A percentile compares a stretch with the other conserved stretches of the same genome.
Conservation (phyloP, 2,113 vertebrate species). For the Platanista minor region DNA sequence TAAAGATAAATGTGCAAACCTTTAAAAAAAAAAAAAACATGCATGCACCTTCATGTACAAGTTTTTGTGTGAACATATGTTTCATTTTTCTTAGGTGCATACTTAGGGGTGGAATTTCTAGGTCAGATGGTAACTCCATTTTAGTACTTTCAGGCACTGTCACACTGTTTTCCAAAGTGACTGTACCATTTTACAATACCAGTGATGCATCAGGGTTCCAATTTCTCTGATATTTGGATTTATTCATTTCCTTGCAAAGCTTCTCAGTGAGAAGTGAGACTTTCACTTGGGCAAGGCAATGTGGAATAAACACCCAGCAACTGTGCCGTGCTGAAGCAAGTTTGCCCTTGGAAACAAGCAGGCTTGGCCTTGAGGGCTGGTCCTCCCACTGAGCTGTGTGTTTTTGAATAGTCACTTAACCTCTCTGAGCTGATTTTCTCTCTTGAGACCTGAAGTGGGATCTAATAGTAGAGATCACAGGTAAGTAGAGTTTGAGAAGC, state of each 20-base stretch:
- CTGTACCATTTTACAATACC: not conserved
- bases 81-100: not conserved
- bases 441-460: not conserved
- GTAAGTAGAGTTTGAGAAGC: not conserved
- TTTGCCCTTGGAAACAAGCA: not conserved
- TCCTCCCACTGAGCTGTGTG: not conserved
- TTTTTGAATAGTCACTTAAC: not conserved
- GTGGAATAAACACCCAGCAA: not conserved
- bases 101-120: not conserved
- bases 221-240: not conserved
- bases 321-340: not conserved
- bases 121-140: not conserved
- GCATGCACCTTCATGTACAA: too few relatives aligned
- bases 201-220: not conserved
- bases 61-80: not conserved
- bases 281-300: not conserved
- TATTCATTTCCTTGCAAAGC: not conserved
- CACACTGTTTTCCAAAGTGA: not conserved
- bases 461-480: not conserved
- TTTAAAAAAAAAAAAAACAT: too few relatives aligned
- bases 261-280: not conserved
- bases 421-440: not conserved
- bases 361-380: not conserved
- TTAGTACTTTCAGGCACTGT: not conserved
- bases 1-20: too few relatives aligned